phyloP scores from a whole-genome alignment of 1,140 invertebrate species.

The Leptopilina boulardi region DNA sequence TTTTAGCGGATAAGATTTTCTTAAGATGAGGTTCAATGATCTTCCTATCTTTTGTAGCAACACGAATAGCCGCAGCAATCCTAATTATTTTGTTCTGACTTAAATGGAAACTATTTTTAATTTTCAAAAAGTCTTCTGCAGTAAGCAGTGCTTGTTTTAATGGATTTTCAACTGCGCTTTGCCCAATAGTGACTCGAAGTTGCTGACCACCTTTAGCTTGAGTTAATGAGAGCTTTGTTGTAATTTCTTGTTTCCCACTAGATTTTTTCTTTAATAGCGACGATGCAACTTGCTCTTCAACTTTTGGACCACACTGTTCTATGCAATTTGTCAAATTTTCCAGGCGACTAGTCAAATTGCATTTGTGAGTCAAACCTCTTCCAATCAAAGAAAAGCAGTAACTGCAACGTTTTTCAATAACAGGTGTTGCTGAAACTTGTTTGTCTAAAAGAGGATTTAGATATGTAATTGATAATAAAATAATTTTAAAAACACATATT shows the following conservation, averaged over 20 bases:
- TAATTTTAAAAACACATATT: too few species aligned
- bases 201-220: background rate
- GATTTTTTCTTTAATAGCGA: background rate
- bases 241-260: background rate
- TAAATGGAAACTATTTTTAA: background rate
- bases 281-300: background rate
- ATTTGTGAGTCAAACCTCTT: too few species aligned
- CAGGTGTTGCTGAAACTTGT: too few species aligned
- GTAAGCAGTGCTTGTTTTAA: background rate
- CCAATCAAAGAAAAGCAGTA: too few species aligned
- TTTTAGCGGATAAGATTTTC: background rate
- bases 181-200: background rate
- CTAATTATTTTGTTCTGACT: background rate
- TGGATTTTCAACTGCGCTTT: background rate
- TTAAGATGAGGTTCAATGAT: constrained; percentile 26
- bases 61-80: constrained; percentile 9
- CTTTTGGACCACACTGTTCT: background rate
- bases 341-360: background rate
- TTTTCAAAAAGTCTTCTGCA: background rate
- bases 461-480: too few species aligned
- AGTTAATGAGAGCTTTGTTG: background rate
- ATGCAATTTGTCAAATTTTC: background rate
- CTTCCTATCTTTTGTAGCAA: background rate
- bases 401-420: too few species aligned
- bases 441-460: too few species aligned